Evolutionary conservation across 2,797 vertebrate species (phyloP).

Genomic region (Neomorphus geoffroyi): DNA sequence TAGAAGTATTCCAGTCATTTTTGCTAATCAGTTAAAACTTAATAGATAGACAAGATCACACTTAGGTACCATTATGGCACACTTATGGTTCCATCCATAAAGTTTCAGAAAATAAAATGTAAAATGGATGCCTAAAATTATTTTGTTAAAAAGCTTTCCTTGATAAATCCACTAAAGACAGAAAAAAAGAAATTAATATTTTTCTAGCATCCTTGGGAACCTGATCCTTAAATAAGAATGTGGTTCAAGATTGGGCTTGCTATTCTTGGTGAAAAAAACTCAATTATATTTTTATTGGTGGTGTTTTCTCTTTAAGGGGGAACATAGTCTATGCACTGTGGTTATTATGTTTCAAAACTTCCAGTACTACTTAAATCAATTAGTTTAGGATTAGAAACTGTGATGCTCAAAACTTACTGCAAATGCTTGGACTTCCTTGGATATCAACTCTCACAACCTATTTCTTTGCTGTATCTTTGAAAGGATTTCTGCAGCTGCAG

Average conservation of each 20-base stretch:
- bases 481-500: background rate
- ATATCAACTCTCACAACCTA: background rate
- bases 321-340: background rate
- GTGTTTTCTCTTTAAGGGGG: background rate
- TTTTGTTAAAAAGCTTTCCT: background rate
- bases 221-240: background rate
- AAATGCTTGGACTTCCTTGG: background rate
- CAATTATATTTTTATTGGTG: background rate
- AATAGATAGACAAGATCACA: background rate
- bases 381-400: background rate
- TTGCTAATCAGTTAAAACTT: background rate
- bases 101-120: background rate
- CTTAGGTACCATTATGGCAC: no score
- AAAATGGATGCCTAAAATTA: background rate
- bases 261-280: background rate
- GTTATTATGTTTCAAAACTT: background rate
- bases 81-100: background rate
- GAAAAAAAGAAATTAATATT: background rate
- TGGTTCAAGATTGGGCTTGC: background rate
- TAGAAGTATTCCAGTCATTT: background rate
- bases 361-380: background rate
- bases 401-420: background rate
- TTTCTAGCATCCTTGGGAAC: background rate
- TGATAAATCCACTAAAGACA: background rate
- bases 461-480: background rate